Conservation (phyloP, 2,888 invertebrate species). For the Eulithis testata region DNA sequence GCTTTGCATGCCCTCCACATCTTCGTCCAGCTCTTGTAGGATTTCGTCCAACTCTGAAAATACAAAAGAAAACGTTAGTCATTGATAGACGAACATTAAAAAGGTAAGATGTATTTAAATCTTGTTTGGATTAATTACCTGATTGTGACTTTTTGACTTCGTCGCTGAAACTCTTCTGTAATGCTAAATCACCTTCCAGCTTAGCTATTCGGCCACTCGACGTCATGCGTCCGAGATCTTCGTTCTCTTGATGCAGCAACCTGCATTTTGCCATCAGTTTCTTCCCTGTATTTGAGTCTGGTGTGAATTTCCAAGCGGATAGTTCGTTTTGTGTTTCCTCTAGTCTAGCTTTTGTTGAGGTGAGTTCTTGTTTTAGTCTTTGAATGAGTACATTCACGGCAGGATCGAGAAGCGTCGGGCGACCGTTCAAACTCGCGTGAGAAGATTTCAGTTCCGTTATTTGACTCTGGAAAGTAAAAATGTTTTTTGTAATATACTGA, state of each 20-base stretch:
- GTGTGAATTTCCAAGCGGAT: constrained; percentile 99
- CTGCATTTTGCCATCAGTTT: constrained; percentile 99
- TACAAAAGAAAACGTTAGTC: constrained; percentile 1
- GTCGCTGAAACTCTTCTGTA: constrained; percentile 97
- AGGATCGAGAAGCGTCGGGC: constrained; percentile 92
- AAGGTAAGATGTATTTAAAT: not conserved
- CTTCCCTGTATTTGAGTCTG: constrained; percentile 99
- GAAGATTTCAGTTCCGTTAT: constrained; percentile 96
- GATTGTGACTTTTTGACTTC: constrained; percentile 98
- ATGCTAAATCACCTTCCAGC: constrained; percentile 96
- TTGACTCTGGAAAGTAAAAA: constrained; percentile 89
- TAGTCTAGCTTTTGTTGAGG: constrained; percentile 93
- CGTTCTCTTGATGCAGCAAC: constrained; percentile 97
- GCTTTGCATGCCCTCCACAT: constrained; percentile 99
- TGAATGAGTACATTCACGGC: constrained; percentile 97
- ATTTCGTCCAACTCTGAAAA: constrained; percentile 96
- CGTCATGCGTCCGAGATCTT: constrained; percentile 97
- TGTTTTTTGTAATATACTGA: constrained; percentile 1
- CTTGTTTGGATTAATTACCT: constrained; percentile 82
- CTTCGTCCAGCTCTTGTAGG: constrained; percentile 97
- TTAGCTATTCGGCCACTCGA: constrained; percentile 97
- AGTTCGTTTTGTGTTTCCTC: constrained; percentile 99
- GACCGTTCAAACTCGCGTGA: constrained; percentile 93
- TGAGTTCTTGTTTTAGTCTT: constrained; percentile 95
- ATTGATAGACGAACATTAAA: not conserved